A percentile compares a stretch with the other conserved stretches of the same genome.
These are phyloP conservation scores for Resseliella maxima DNA, from an alignment of 2,888 invertebrate species.

Conservation along the genomic window DNA sequence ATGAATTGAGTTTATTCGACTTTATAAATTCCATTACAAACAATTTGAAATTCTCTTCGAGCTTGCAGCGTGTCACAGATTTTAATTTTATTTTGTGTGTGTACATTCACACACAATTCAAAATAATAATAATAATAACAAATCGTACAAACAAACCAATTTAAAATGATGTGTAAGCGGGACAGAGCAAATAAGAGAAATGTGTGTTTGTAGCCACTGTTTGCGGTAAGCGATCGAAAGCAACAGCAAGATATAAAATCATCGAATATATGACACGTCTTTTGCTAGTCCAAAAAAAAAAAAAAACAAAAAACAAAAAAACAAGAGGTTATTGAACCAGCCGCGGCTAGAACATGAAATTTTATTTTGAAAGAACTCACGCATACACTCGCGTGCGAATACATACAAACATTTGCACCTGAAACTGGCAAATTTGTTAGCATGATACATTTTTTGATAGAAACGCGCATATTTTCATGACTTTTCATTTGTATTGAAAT, in stretches of 20 bases:
- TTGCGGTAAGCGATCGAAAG: background rate
- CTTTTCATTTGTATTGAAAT: background rate
- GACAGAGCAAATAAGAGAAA: background rate
- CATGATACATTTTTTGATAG: background rate
- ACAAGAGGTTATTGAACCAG: conserved; percentile 36
- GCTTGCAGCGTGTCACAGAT: conserved; percentile 24
- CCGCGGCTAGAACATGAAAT: background rate
- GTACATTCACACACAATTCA: background rate
- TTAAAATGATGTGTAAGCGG: background rate
- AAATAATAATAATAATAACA: background rate
- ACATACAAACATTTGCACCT: background rate
- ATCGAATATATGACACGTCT: conserved; percentile 45
- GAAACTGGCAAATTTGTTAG: background rate
- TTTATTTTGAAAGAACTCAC: background rate
- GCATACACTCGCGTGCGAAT: background rate
- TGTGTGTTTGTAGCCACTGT: background rate
- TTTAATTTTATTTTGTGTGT: conserved; percentile 14
- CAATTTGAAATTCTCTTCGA: conserved; percentile 6
- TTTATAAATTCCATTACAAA: background rate
- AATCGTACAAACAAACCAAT: background rate
- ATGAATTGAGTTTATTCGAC: background rate
- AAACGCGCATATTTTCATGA: background rate
- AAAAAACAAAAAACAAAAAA: no score
- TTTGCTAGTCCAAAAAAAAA: conserved; percentile 30
- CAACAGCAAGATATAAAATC: background rate